Evolutionary conservation across 2,888 invertebrate genomes (phyloP).

Genomic region (Rhopalosiphum nymphaeae): DNA sequence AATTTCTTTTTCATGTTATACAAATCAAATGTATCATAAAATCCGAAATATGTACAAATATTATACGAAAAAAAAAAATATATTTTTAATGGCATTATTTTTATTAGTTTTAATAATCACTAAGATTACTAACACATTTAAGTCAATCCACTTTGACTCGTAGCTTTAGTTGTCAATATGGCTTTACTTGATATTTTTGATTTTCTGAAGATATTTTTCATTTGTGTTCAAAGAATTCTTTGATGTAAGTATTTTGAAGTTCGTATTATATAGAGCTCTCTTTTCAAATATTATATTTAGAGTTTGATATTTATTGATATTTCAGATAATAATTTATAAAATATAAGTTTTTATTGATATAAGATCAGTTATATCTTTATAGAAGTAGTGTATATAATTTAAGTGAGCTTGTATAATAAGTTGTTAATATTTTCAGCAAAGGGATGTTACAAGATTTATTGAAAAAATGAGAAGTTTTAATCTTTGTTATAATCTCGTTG

Average conservation of each 20-base stretch:
- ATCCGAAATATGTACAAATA: background rate
- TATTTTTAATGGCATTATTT: background rate
- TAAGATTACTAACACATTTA: background rate
- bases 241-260: slow-evolving; percentile 4
- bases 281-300: background rate
- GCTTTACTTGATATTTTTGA: background rate
- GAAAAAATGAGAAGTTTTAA: background rate
- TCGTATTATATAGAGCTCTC: background rate
- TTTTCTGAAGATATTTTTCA: background rate
- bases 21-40: background rate
- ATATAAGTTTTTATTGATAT: background rate
- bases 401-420: background rate
- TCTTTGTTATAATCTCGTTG: background rate
- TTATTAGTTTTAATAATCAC: background rate
- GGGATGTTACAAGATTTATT: background rate
- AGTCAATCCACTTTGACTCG: background rate
- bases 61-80: background rate
- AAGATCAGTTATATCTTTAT: background rate
- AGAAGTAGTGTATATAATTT: background rate
- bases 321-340: background rate
- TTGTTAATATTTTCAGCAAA: background rate
- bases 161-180: background rate
- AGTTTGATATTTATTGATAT: background rate
- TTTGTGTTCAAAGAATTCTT: background rate
- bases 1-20: background rate